A percentile compares a stretch with the other conserved stretches of the same genome.
Evolutionary conservation across 2,113 vertebrate species (phyloP).

Genomic region (Brienomyrus brachyistius): DNA sequence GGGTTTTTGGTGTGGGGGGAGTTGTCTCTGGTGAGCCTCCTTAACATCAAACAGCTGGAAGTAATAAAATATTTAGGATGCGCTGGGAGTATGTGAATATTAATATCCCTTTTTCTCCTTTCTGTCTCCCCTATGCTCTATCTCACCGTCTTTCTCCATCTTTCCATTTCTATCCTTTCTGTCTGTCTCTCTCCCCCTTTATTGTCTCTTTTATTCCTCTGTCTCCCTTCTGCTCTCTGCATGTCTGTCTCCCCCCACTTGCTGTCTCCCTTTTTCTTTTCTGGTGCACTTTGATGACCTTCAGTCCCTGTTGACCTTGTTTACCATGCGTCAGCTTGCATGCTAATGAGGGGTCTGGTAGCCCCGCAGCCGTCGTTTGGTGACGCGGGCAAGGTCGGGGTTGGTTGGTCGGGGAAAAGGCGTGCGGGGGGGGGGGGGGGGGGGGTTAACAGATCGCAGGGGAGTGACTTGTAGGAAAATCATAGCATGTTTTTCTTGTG

Average conservation of each 20-base stretch:
- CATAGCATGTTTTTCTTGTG: background rate
- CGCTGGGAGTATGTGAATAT: slow-evolving; percentile 67
- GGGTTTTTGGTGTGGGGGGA: background rate
- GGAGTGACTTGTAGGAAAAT: background rate
- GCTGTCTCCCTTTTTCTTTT: slow-evolving; percentile 11
- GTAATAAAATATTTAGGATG: slow-evolving; percentile 75
- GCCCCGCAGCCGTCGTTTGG: slow-evolving; percentile 24
- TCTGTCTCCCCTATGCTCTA: slow-evolving; percentile 17
- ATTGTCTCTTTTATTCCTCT: slow-evolving; percentile 21
- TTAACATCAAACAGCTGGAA: slow-evolving; percentile 76
- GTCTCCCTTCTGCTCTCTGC: slow-evolving; percentile 21
- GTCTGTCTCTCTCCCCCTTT: slow-evolving; percentile 29
- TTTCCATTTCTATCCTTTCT: slow-evolving; percentile 41
- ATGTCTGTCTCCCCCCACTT: slow-evolving; percentile 15
- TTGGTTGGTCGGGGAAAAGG: background rate
- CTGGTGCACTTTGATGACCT: slow-evolving; percentile 34
- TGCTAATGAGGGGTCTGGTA: slow-evolving; percentile 44
- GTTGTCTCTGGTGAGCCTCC: slow-evolving; percentile 61
- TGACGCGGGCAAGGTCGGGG: slow-evolving; percentile 1
- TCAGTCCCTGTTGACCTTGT: slow-evolving; percentile 47
- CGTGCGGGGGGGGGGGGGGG: background rate
- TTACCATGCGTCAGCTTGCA: slow-evolving; percentile 38
- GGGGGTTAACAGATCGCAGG: background rate
- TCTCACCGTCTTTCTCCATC: slow-evolving; percentile 34
- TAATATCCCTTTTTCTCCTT: slow-evolving; percentile 58